Conservation (phyloP, 2,888 invertebrate species). For the Phlogophora meticulosa region DNA sequence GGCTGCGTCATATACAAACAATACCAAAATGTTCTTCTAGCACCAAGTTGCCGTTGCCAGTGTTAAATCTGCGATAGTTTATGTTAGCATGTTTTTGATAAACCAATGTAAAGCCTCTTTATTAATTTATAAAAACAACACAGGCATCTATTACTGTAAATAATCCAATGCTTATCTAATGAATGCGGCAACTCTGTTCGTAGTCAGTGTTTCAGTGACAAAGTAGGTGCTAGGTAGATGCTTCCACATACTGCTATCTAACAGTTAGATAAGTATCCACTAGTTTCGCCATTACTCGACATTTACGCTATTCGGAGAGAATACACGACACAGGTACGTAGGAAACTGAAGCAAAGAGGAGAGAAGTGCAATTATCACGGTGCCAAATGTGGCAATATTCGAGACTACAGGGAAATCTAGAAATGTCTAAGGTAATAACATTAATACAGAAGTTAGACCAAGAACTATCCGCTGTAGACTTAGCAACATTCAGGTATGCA, state of each 20-base stretch:
- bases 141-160: too few relatives aligned
- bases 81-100: too few relatives aligned
- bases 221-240: background rate
- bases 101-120: too few relatives aligned
- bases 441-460: slow-evolving; percentile 18
- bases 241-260: background rate
- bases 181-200: too few relatives aligned
- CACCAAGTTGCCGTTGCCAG: too few relatives aligned
- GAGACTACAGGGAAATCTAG: slow-evolving; percentile 41
- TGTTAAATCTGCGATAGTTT: too few relatives aligned
- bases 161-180: too few relatives aligned
- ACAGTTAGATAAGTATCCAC: background rate
- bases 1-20: too few relatives aligned
- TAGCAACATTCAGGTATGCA: slow-evolving; percentile 33
- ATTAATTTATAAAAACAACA: too few relatives aligned
- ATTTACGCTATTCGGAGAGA: background rate
- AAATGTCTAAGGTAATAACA: slow-evolving; percentile 20
- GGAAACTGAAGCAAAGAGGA: background rate
- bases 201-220: too few relatives aligned
- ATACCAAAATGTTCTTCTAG: too few relatives aligned
- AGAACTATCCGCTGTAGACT: slow-evolving; percentile 9
- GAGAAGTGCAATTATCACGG: slow-evolving; percentile 3
- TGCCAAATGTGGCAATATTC: slow-evolving; percentile 11
- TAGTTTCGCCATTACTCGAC: background rate
- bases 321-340: background rate